Conservation (phyloP, 1,140 invertebrate genomes). For the Saxidomus purpurata region DNA sequence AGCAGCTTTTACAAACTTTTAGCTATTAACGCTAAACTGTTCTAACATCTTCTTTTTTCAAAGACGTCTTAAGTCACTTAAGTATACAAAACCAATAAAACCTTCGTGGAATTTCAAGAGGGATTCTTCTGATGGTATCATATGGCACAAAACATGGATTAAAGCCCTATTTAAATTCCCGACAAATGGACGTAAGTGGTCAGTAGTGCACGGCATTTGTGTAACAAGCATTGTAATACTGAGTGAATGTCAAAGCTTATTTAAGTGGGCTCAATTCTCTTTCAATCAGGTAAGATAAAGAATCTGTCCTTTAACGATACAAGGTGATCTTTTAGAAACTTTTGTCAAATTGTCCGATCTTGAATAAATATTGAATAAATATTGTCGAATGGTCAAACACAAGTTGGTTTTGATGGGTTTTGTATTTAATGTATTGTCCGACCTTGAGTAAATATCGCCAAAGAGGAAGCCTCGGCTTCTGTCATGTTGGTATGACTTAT, state of each 20-base stretch:
- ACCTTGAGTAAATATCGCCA: not conserved
- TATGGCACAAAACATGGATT: not conserved
- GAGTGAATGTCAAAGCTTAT: not conserved
- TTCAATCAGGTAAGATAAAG: not conserved
- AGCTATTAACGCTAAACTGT: not conserved
- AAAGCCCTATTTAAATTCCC: not conserved
- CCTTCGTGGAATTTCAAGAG: not conserved
- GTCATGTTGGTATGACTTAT: not conserved
- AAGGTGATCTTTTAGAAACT: conserved; percentile 2
- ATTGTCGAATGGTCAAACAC: not conserved
- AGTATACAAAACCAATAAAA: not conserved
- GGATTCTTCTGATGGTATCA: not conserved
- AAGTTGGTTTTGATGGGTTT: not conserved
- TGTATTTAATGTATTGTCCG: conserved; percentile 3
- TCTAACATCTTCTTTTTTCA: not conserved
- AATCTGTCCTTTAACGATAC: not conserved
- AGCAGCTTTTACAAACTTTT: not conserved
- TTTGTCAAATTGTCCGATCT: not conserved
- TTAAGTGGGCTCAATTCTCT: not conserved
- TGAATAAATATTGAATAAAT: conserved; percentile 11
- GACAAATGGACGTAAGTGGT: not conserved
- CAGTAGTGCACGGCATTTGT: not conserved
- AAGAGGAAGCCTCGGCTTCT: not conserved
- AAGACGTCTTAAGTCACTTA: not conserved
- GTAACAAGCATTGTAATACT: not conserved